Base-by-base conservation (phyloP, 2,888 invertebrate species). In the Cataglyphis livida region DNA sequence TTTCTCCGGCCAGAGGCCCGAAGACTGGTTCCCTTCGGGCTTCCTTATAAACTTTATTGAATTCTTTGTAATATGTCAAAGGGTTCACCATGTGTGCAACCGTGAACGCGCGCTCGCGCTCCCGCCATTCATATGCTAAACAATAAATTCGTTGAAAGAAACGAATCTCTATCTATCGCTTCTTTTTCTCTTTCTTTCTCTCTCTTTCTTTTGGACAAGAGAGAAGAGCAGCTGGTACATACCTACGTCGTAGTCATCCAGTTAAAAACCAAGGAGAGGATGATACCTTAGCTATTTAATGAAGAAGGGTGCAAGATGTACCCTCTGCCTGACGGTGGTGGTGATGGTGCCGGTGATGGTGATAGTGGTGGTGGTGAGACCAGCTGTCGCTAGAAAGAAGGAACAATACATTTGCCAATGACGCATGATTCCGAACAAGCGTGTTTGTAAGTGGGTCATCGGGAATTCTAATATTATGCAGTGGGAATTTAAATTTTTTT, bases 41-140 rank as follows among this genome's bases (percentile, higher is more conserved):
- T 92, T 92, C 92, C 92, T 93, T 93, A 93, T 93, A 93, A 93
- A 93, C 92, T 93, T 94, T 93, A 93, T 93, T 93, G 93, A 92
- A 92, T 93, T 93, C 93, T 93, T 92, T 92, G 91, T 92, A 92
- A 93, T 92, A 91, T 89, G 90, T 91, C 92, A 92, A 92, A 93
- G 92, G 93, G 92, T 91, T 91, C 88, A 90, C 88, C 88, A 44
- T 44, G 71, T 71, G 83, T 88, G 84, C 87, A 89, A 89, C 71
- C 78, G 70, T 78, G 35, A 70, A 48, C 64, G 44, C 35, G 25
- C 35, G 35, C 73, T 66, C 57, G 65, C 66, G 48, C 70, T 48
- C 64, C 28, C 44, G 62, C 85, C 81, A 93, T 94, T 93, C 93
- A 93, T 93, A 93, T 93, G 93, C 93, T 93, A 94, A 94, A 93